Conservation (phyloP, 2,797 vertebrate species). For the Rhabdophis nuchalis region DNA sequence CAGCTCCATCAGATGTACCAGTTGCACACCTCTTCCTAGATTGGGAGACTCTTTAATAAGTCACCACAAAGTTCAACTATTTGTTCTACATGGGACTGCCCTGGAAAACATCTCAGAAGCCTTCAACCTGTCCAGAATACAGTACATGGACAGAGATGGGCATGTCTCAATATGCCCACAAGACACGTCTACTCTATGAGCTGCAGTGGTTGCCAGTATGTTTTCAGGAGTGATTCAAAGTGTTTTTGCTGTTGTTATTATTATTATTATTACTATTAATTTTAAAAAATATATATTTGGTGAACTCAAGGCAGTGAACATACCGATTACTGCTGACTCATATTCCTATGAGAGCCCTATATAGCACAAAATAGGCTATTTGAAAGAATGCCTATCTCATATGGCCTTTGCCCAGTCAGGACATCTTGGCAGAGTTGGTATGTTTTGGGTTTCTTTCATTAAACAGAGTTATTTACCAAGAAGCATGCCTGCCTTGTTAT, state of each 20-base stretch:
- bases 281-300: background rate
- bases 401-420: background rate
- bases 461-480: background rate
- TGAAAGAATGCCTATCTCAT: background rate
- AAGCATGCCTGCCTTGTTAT: background rate
- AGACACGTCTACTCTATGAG: background rate
- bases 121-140: background rate
- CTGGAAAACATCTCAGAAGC: background rate
- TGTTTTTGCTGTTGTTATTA: background rate
- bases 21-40: background rate
- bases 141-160: background rate
- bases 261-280: background rate
- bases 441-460: background rate
- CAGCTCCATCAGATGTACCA: background rate
- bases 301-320: background rate
- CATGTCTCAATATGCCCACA: background rate
- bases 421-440: background rate
- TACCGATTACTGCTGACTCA: background rate
- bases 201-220: background rate
- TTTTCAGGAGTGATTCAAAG: background rate
- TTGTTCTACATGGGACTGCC: background rate
- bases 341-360: background rate
- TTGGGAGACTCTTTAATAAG: background rate
- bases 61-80: background rate
- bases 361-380: background rate